A percentile compares a stretch with the other conserved stretches of the same genome.
phyloP scores from a whole-genome alignment of 2,888 invertebrate genomes.

The Acrobasis repandana region DNA sequence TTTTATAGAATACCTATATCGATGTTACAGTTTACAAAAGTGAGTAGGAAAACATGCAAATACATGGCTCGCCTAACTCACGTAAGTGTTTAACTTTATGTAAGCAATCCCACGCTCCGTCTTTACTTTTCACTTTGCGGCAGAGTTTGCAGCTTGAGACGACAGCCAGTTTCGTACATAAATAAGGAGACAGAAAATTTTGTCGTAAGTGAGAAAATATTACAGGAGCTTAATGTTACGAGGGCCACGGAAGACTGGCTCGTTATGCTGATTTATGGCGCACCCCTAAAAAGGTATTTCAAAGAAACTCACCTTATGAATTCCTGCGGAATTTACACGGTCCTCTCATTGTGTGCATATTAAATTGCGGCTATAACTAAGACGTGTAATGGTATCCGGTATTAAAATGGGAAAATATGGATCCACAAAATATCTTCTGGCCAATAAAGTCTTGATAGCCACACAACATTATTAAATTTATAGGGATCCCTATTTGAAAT shows the following conservation, averaged over 20 bases:
- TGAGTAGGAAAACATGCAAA: too few species aligned
- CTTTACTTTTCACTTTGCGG: conserved; percentile 29
- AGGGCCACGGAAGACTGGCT: conserved; percentile 73
- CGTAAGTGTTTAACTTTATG: too few species aligned
- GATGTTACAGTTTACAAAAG: too few species aligned
- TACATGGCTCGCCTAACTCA: too few species aligned
- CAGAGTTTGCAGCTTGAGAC: conserved; percentile 51
- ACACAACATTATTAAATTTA: too few species aligned
- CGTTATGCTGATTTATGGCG: conserved; percentile 79
- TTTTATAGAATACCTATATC: too few species aligned
- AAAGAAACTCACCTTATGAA: conserved; percentile 64
- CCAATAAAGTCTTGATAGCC: too few species aligned
- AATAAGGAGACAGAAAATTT: conserved; percentile 78
- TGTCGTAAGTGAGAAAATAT: conserved; percentile 81
- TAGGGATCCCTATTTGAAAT: too few species aligned
- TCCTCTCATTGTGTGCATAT: conserved; percentile 46
- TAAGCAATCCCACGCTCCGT: background rate
- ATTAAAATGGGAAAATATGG: background rate
- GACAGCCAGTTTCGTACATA: conserved; percentile 65
- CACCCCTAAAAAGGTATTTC: conserved; percentile 64
- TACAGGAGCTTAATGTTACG: conserved; percentile 77
- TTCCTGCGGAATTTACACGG: conserved; percentile 59
- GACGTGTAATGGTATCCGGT: background rate
- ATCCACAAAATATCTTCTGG: too few species aligned
- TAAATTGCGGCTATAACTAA: conserved; percentile 32